phyloP scores from a whole-genome alignment of 2,888 invertebrate genomes.

The Eupithecia dodoneata region DNA sequence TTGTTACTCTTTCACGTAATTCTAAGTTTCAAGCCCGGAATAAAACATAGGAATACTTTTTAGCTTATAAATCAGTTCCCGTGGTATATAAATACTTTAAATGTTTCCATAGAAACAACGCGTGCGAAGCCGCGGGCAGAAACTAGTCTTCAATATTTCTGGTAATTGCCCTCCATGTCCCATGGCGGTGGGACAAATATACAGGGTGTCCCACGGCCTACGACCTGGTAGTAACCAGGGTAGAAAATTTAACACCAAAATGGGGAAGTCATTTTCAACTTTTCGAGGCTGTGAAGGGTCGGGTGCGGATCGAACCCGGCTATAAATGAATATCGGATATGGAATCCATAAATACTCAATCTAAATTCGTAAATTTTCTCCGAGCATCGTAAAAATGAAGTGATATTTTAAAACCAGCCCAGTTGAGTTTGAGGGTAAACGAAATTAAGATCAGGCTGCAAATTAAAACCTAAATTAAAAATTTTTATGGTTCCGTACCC shows the following conservation, averaged over 20 bases:
- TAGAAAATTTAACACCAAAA: constrained; percentile 40
- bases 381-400: constrained; percentile 68
- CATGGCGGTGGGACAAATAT: too few species aligned
- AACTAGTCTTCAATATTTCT: too few species aligned
- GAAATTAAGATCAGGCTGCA: not conserved
- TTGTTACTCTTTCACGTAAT: too few species aligned
- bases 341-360: constrained; percentile 77
- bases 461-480: not conserved
- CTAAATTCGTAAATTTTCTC: constrained; percentile 75
- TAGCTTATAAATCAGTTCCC: too few species aligned
- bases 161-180: too few species aligned
- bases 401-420: constrained; percentile 71
- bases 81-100: too few species aligned
- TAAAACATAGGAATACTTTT: too few species aligned
- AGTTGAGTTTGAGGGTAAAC: constrained; percentile 43
- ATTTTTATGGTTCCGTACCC: not conserved
- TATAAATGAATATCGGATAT: constrained; percentile 75
- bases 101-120: too few species aligned
- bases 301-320: constrained; percentile 60
- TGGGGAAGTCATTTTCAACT: constrained; percentile 60
- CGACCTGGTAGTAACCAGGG: constrained; percentile 7
- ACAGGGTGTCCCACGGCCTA: too few species aligned
- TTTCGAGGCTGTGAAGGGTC: constrained; percentile 57
- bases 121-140: too few species aligned
- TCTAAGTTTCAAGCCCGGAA: too few species aligned